Percentiles rank a stretch among this genome's conserved stretches.
These are phyloP conservation scores for Hemichromis elongatus DNA, from an alignment of 2,113 vertebrate species.

Conservation along the genomic window DNA sequence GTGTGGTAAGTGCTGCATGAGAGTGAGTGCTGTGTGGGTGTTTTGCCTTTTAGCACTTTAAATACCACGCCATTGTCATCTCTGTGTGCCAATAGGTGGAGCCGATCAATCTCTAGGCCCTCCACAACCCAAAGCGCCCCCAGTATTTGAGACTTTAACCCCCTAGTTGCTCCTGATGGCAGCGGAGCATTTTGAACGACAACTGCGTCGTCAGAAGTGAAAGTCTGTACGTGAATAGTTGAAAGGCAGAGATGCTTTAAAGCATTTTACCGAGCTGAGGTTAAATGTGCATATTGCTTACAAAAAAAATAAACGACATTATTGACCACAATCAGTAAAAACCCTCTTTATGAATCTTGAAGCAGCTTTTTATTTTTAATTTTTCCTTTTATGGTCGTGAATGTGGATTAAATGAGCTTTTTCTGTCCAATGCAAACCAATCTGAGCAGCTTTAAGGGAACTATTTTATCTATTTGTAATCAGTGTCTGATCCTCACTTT, in stretches of 20 bases:
- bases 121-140: not conserved
- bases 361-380: not conserved
- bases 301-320: not conserved
- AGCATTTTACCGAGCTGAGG: not conserved
- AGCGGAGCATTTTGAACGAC: rapidly evolving
- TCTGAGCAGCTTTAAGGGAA: not conserved
- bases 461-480: not conserved
- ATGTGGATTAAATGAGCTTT: not conserved
- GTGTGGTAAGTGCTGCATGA: not conserved
- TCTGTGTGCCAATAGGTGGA: not conserved
- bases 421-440: not conserved
- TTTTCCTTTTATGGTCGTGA: not conserved
- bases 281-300: not conserved
- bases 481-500: not conserved
- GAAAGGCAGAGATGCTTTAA: not conserved
- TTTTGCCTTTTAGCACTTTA: not conserved
- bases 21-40: not conserved
- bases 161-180: not conserved
- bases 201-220: not conserved
- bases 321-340: not conserved
- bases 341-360: not conserved
- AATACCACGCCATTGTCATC: not conserved
- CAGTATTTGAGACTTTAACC: not conserved
- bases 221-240: not conserved
- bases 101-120: not conserved